Conservation (phyloP, 1,140 invertebrate genomes). For the Trichonephila inaurata region DNA sequence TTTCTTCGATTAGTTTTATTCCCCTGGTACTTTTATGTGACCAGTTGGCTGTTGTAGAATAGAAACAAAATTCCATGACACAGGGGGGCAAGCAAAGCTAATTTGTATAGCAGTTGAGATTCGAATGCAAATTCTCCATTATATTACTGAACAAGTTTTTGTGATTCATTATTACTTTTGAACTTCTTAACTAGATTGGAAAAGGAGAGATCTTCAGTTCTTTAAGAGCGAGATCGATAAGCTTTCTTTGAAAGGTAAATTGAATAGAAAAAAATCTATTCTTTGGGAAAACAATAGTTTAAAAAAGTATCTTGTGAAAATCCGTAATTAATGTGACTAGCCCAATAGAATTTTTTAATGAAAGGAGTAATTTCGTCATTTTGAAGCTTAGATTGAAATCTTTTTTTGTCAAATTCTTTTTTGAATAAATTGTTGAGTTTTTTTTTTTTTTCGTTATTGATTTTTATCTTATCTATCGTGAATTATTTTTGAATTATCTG, state of each 20-base stretch:
- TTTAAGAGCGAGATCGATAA: neutral
- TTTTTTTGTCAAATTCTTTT: neutral
- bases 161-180: neutral
- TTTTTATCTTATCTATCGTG: neutral
- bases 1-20: neutral
- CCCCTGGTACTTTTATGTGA: neutral
- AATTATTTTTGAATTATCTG: neutral
- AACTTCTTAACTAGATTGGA: neutral
- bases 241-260: neutral
- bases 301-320: slow-evolving; percentile 1
- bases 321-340: neutral
- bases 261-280: neutral
- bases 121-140: neutral
- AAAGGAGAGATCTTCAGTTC: neutral
- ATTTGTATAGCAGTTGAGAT: neutral
- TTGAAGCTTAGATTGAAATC: neutral
- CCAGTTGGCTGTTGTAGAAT: neutral
- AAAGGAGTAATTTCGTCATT: neutral
- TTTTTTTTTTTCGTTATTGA: neutral
- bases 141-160: neutral
- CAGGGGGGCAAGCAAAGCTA: neutral
- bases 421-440: neutral
- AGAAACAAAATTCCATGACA: neutral
- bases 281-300: neutral
- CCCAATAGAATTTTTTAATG: neutral